Evolutionary conservation across 2,888 invertebrate genomes (phyloP).

Genomic region (Cepaea hortensis): DNA sequence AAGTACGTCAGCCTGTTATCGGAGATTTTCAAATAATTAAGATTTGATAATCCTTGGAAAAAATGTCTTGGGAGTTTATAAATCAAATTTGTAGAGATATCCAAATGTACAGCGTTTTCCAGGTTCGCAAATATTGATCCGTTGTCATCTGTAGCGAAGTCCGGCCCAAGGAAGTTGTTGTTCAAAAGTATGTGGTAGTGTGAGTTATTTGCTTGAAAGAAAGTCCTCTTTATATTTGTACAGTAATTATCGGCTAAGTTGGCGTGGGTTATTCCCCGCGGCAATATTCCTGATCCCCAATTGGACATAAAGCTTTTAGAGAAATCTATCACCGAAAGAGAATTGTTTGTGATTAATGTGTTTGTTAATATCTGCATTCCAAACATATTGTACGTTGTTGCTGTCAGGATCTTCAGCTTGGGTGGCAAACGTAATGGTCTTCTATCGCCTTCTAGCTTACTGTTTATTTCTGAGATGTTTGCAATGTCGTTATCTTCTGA

Average conservation of each 20-base stretch:
- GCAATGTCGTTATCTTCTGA: not conserved
- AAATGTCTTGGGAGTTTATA: too few relatives aligned
- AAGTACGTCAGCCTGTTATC: not conserved
- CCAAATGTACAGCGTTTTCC: too few relatives aligned
- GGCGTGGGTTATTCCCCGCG: not conserved
- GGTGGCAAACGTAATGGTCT: not conserved
- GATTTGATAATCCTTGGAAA: not conserved
- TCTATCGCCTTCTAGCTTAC: too few relatives aligned
- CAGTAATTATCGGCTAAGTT: not conserved
- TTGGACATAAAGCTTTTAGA: not conserved
- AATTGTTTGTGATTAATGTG: not conserved
- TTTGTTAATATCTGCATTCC: not conserved
- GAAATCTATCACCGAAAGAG: slow-evolving; percentile 6
- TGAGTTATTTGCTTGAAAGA: too few relatives aligned
- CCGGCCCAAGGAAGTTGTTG: not conserved
- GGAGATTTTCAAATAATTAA: not conserved
- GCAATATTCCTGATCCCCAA: not conserved
- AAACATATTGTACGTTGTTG: not conserved
- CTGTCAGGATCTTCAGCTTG: not conserved
- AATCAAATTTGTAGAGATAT: too few relatives aligned
- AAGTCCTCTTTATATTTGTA: not conserved
- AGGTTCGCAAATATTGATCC: too few relatives aligned
- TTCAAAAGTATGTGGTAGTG: too few relatives aligned
- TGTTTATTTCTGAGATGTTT: not conserved
- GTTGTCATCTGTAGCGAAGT: not conserved